Evolutionary conservation across 2,888 invertebrate genomes (phyloP).

Genomic region (Theristus sp.): DNA sequence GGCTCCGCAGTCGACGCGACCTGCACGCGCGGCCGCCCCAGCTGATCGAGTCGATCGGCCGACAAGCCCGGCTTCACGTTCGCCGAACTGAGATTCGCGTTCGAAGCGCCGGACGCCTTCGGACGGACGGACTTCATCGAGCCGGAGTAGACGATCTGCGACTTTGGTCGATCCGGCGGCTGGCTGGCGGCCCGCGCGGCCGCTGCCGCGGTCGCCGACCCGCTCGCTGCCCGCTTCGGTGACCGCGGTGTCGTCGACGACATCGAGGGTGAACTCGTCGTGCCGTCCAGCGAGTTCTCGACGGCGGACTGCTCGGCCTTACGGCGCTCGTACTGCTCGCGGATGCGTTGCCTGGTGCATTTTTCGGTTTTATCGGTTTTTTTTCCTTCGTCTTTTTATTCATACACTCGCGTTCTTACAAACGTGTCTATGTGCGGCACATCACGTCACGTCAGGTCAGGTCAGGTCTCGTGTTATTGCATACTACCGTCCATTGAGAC

Average conservation of each 20-base stretch:
- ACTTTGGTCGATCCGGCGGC: not conserved
- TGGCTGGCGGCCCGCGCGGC: not conserved
- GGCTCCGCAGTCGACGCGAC: not conserved
- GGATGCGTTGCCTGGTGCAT: constrained; percentile 4
- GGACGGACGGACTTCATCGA: not conserved
- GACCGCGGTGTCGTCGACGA: not conserved
- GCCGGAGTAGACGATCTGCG: not conserved
- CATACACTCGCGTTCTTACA: too few relatives aligned
- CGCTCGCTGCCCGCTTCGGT: too few relatives aligned
- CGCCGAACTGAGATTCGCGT: not conserved
- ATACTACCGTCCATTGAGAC: too few relatives aligned
- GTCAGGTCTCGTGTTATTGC: too few relatives aligned
- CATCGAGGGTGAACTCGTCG: too few relatives aligned
- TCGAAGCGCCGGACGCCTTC: not conserved
- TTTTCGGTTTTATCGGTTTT: not conserved
- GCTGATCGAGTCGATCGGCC: not conserved
- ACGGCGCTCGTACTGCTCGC: constrained; percentile 5
- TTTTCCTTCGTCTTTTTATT: not conserved
- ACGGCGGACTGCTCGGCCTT: constrained; percentile 7
- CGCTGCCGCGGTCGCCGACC: too few relatives aligned
- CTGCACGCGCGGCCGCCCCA: not conserved
- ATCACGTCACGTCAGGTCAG: too few relatives aligned
- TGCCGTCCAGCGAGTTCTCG: too few relatives aligned
- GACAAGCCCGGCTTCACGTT: not conserved
- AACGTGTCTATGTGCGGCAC: too few relatives aligned